Conservation (phyloP, 2,888 invertebrate genomes). For the Ophion slaviceki region DNA sequence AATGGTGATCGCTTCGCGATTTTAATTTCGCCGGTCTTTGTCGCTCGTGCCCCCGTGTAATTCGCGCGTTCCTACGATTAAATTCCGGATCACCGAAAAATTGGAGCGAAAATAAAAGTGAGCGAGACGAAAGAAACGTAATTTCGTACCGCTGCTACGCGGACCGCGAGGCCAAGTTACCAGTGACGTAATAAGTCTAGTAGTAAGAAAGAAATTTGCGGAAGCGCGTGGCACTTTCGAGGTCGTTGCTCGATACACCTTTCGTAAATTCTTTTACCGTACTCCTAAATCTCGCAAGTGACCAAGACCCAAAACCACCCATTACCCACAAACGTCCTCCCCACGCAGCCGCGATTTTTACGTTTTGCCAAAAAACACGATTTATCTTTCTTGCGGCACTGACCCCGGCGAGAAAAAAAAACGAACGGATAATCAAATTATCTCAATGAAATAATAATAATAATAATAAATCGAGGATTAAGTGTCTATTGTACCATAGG, state of each 20-base stretch:
- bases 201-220: conserved; percentile 72
- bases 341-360: conserved; percentile 4
- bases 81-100: conserved; percentile 30
- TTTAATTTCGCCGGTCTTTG: conserved; percentile 29
- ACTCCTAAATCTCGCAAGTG: conserved; percentile 32
- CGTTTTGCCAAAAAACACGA: conserved; percentile 23
- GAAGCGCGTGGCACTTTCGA: conserved; percentile 75
- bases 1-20: background rate
- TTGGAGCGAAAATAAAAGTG: conserved; percentile 17
- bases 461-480: conserved; percentile 19
- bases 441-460: conserved; percentile 33
- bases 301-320: conserved; percentile 2
- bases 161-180: conserved; percentile 81
- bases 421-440: conserved; percentile 63
- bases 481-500: conserved; percentile 54
- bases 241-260: conserved; percentile 46
- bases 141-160: conserved; percentile 78
- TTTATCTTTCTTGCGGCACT: conserved; percentile 20
- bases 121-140: conserved; percentile 49
- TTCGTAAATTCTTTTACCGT: conserved; percentile 36
- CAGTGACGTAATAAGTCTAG: conserved; percentile 75
- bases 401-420: conserved; percentile 25
- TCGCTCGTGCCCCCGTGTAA: conserved; percentile 8
- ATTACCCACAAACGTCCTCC: conserved; percentile 8
- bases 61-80: conserved; percentile 62